These are phyloP conservation scores for Notamacropus eugenii DNA, from an alignment of 2,797 vertebrate genomes.

Conservation along the genomic window DNA sequence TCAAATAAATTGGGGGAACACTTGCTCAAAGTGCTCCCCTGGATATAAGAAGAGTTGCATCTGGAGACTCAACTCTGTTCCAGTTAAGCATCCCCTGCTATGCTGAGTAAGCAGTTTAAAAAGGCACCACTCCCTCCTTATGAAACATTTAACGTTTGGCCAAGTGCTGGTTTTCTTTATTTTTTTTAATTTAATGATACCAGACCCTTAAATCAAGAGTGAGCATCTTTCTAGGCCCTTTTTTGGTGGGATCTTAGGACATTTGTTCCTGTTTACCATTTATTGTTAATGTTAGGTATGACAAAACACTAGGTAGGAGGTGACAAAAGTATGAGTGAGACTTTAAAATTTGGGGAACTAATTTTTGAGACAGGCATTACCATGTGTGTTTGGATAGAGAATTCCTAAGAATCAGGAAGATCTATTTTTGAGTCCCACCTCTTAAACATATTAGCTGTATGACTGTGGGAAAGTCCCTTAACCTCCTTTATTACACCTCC, in stretches of 20 bases:
- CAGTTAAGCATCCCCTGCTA: background rate
- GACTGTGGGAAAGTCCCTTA: background rate
- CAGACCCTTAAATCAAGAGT: background rate
- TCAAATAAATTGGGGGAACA: conserved; percentile 11
- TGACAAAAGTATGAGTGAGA: background rate
- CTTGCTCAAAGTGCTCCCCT: background rate
- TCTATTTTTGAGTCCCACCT: background rate
- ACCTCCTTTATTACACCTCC: background rate
- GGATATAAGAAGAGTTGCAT: background rate
- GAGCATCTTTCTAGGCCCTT: background rate
- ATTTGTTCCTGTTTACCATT: background rate
- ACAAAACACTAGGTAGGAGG: background rate
- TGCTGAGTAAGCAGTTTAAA: background rate
- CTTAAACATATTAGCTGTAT: background rate
- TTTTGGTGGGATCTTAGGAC: background rate
- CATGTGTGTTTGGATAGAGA: background rate
- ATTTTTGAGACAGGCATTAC: background rate
- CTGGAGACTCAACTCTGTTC: conserved; percentile 20
- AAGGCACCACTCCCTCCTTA: background rate
- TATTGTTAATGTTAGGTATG: background rate
- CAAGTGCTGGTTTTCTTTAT: background rate
- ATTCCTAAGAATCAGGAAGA: background rate
- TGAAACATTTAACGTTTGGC: background rate
- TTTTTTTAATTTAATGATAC: background rate
- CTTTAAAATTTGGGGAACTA: background rate